phyloP scores from a whole-genome alignment of 2,113 vertebrate genomes.

The Benitochromis conjunctus region DNA sequence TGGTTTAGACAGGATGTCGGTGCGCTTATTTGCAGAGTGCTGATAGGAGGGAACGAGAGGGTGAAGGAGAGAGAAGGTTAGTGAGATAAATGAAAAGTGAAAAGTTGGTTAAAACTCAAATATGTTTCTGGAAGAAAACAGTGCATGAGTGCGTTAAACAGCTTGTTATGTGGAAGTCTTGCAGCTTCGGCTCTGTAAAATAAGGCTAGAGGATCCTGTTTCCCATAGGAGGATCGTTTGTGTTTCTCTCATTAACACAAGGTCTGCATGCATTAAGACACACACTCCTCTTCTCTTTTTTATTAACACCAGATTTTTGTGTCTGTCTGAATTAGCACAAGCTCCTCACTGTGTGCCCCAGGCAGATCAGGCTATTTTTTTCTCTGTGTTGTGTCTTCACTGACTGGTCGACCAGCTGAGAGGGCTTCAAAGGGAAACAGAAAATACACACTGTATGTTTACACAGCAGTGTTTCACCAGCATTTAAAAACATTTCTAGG shows the following conservation, averaged over 20 bases:
- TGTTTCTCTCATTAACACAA: not conserved
- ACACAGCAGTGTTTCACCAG: not conserved
- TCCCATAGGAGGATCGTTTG: not conserved
- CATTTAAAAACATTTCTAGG: not conserved
- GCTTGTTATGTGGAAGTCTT: not conserved
- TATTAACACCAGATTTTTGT: not conserved
- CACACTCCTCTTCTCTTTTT: not conserved
- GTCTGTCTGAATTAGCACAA: not conserved
- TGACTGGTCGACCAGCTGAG: not conserved
- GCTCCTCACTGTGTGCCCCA: not conserved
- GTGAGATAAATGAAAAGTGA: conserved; percentile 34
- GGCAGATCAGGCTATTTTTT: not conserved
- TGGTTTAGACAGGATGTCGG: conserved; percentile 16
- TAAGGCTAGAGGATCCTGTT: not conserved
- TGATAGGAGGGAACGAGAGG: not conserved
- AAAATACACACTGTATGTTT: not conserved
- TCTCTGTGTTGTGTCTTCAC: not conserved
- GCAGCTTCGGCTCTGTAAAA: not conserved
- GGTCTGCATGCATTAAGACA: not conserved
- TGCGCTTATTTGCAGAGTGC: conserved; percentile 9
- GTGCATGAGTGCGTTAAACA: not conserved
- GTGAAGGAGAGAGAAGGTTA: not conserved
- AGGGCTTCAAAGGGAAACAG: not conserved
- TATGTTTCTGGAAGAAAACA: conserved; percentile 7
- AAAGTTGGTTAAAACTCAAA: conserved; percentile 30